phyloP scores from a whole-genome alignment of 2,888 invertebrate genomes.

The Acanthosoma haemorrhoidale region DNA sequence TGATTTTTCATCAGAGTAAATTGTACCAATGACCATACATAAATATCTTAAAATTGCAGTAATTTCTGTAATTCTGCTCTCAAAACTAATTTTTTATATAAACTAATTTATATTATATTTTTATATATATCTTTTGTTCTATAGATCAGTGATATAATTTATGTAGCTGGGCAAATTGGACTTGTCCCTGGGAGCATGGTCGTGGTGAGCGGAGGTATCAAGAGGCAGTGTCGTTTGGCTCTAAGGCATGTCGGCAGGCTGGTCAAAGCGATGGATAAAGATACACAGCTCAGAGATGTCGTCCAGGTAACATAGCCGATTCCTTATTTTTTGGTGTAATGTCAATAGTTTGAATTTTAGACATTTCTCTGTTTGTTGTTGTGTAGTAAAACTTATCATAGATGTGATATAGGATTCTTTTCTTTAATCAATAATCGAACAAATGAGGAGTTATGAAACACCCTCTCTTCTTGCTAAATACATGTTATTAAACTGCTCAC shows the following conservation, averaged over 20 bases:
- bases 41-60: too few species aligned
- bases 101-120: neutral
- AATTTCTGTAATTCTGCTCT: too few species aligned
- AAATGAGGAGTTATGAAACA: too few species aligned
- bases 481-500: too few species aligned
- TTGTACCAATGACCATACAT: too few species aligned
- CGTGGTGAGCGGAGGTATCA: constrained; percentile 69
- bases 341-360: too few species aligned
- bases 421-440: neutral
- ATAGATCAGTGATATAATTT: constrained; percentile 74
- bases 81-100: neutral
- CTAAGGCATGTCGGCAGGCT: constrained; percentile 78
- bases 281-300: constrained; percentile 73
- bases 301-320: constrained; percentile 67
- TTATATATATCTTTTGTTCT: constrained; percentile 31
- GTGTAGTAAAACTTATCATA: too few species aligned
- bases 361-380: too few species aligned
- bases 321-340: too few species aligned
- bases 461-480: too few species aligned
- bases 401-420: too few species aligned
- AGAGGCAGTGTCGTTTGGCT: constrained; percentile 74
- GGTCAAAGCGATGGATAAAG: constrained; percentile 71
- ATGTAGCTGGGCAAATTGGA: constrained; percentile 88
- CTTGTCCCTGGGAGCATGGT: constrained; percentile 76
- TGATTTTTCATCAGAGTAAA: too few species aligned